phyloP scores from a whole-genome alignment of 92 coral and sea anemone genomes.

The Anthopleura xanthogrammica region DNA sequence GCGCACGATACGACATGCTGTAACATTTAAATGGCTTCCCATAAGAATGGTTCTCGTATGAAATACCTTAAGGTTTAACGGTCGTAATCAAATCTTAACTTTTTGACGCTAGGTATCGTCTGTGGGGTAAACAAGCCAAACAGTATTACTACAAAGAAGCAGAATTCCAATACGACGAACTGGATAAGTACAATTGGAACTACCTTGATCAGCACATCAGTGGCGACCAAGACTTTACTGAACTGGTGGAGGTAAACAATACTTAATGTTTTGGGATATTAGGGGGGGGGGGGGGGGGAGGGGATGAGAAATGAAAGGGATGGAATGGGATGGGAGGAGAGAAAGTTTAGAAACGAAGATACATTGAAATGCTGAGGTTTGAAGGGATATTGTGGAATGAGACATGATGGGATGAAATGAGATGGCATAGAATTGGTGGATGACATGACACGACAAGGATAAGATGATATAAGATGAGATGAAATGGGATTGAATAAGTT shows the following conservation, averaged over 20 bases:
- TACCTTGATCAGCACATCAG: slow-evolving; percentile 93
- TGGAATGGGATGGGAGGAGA: not conserved
- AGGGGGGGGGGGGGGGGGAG: too few species aligned
- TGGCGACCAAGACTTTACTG: slow-evolving; percentile 71
- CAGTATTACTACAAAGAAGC: slow-evolving; percentile 44
- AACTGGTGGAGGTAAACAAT: slow-evolving; percentile 73
- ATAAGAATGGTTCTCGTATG: too few species aligned
- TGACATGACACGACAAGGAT: not conserved
- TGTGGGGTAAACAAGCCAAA: slow-evolving; percentile 51
- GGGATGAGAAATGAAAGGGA: not conserved
- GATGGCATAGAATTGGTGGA: not conserved
- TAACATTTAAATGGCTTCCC: too few species aligned
- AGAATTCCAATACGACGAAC: slow-evolving; percentile 67
- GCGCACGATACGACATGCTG: too few species aligned
- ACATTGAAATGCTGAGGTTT: not conserved
- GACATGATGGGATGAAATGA: not conserved
- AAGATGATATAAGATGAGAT: not conserved
- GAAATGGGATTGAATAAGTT: not conserved
- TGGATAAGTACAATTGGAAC: slow-evolving; percentile 92
- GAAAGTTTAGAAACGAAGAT: not conserved
- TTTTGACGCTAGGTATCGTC: slow-evolving; percentile 45
- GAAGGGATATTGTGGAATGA: too few species aligned
- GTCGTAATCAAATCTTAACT: not conserved
- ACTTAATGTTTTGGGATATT: not conserved
- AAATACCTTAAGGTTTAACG: not conserved